phyloP scores from a whole-genome alignment of 2,797 vertebrate species.

The Myotis pilosus region DNA sequence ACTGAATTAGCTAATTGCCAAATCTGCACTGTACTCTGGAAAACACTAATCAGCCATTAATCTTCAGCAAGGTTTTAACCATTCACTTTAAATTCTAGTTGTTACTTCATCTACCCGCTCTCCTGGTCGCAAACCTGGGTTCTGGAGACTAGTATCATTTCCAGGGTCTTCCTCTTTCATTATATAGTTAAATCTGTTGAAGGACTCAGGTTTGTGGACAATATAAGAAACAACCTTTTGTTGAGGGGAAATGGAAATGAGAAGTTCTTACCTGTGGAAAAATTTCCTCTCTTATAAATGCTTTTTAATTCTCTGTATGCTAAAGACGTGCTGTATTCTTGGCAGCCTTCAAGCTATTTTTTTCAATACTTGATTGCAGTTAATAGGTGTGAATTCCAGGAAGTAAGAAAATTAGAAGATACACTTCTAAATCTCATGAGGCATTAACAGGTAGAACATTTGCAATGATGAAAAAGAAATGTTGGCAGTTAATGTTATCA shows the following conservation, averaged over 20 bases:
- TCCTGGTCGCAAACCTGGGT: not conserved
- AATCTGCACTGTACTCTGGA: not conserved
- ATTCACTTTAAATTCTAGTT: conserved; percentile 6
- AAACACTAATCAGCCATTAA: not conserved
- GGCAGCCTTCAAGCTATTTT: conserved; percentile 14
- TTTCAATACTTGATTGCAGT: conserved; percentile 12
- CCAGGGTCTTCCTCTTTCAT: not conserved
- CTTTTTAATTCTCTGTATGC: not conserved
- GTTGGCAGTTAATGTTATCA: conserved; percentile 55
- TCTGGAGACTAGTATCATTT: not conserved
- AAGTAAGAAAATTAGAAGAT: conserved; percentile 29
- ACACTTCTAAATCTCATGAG: not conserved
- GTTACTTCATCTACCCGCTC: not conserved
- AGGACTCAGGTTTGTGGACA: not conserved
- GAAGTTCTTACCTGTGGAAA: not conserved
- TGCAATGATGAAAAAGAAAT: conserved; percentile 25
- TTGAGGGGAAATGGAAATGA: conserved; percentile 10
- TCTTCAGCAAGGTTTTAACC: not conserved
- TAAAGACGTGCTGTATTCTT: conserved; percentile 28
- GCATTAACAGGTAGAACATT: conserved; percentile 51
- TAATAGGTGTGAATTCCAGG: not conserved
- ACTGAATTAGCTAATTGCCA: not conserved
- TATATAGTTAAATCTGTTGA: not conserved
- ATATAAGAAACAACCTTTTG: not conserved
- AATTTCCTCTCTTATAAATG: not conserved